Conservation (phyloP, 2,113 vertebrate genomes). For the Nerophis lumbriciformis region DNA sequence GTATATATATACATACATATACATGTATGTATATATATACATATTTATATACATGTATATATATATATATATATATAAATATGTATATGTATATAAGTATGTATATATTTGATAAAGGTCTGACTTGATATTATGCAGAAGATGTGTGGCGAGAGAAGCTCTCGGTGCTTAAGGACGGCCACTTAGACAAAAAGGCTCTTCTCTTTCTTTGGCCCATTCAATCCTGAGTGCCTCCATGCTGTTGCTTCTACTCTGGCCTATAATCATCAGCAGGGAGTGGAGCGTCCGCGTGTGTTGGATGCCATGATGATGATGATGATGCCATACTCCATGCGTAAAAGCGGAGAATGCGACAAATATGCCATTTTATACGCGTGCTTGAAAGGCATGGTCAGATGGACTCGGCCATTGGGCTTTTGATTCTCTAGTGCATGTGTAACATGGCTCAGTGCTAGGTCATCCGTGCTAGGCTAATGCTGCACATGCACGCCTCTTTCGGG, state of each 20-base stretch:
- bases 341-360: slow-evolving; percentile 24
- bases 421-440: slow-evolving; percentile 23
- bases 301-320: slow-evolving; percentile 11
- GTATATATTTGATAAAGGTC: too few relatives aligned
- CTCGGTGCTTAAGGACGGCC: background rate
- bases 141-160: background rate
- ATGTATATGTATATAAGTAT: too few relatives aligned
- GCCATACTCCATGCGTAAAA: slow-evolving; percentile 9
- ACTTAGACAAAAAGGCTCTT: slow-evolving; percentile 14
- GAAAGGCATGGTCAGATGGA: slow-evolving; percentile 4
- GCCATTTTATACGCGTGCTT: slow-evolving; percentile 4
- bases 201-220: slow-evolving; percentile 9
- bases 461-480: slow-evolving; percentile 8
- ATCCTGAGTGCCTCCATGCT: slow-evolving; percentile 22
- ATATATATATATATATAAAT: too few relatives aligned
- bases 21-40: too few relatives aligned
- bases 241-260: background rate
- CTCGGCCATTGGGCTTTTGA: background rate
- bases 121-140: background rate
- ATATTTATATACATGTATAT: too few relatives aligned
- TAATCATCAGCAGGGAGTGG: slow-evolving; percentile 16
- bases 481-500: background rate
- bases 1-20: too few relatives aligned
- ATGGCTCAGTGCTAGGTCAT: slow-evolving; percentile 22
- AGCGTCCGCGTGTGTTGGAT: slow-evolving; percentile 8